phyloP scores from a whole-genome alignment of 2,797 vertebrate species.

The Phoxinus dragarum region DNA sequence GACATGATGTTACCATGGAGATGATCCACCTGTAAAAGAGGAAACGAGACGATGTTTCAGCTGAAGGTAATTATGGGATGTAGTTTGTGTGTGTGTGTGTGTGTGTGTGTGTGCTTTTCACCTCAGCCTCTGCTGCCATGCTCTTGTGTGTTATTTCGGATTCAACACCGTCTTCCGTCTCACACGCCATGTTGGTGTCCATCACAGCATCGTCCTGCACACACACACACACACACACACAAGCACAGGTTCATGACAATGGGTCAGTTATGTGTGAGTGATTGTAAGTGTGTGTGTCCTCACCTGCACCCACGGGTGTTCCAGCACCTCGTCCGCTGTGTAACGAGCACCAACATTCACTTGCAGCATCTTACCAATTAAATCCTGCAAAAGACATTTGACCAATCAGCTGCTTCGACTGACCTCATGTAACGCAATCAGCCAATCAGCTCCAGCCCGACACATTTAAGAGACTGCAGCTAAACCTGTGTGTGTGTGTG shows the following conservation, averaged over 20 bases:
- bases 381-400: conserved; percentile 77
- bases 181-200: conserved; percentile 79
- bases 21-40: conserved; percentile 51
- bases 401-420: background rate
- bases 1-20: conserved; percentile 33
- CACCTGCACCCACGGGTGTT: conserved; percentile 96
- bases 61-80: background rate
- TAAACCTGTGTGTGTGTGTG: background rate
- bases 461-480: background rate
- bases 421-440: background rate
- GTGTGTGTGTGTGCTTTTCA: conserved; percentile 17
- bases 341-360: conserved; percentile 93
- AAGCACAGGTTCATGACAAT: background rate
- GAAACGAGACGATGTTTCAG: background rate
- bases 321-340: conserved; percentile 92
- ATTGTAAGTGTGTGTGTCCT: conserved; percentile 61
- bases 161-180: conserved; percentile 20
- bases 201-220: conserved; percentile 86
- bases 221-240: background rate
- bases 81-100: background rate
- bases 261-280: background rate
- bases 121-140: background rate
- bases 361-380: conserved; percentile 97
- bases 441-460: background rate
- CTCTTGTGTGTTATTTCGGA: conserved; percentile 20